Evolutionary conservation across 1,140 invertebrate species (phyloP), one percentile per base, ranked within the genome.

Genomic region (Macrosteles quadrilineatus): DNA sequence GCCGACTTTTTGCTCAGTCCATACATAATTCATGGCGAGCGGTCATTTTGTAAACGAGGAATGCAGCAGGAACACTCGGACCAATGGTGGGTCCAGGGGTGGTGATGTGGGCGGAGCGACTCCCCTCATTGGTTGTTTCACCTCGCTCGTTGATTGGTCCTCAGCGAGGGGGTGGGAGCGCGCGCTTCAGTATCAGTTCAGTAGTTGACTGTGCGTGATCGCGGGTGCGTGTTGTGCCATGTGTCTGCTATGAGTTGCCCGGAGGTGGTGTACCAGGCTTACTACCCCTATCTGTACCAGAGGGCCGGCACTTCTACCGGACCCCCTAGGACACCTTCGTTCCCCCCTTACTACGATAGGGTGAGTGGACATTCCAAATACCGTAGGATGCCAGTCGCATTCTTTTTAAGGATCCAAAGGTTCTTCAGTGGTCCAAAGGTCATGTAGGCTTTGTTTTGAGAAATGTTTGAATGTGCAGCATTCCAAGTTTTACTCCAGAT

Each of bases 201-300:
- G 29, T 64, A 64, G 59, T 40, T 27, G 63, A 21, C 29, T n/a
- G 62, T 36, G 36, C n/a, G 14, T 14, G 32, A n/a, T 23, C 19
- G 63, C 19, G 32, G 45, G 63, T 66, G 63, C 32, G 63, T 23
- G 32, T 14, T 45, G 36, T 66, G 40, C 36, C 63, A 66, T 66
- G 63, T 66, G 63, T 12, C 27, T 66, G 63, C 63, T 66, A 86
- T 86, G 85, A 85, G 84, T 81, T 85, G 85, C 78, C 83, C 84
- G 78, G 84, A 85, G 80, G 85, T 86, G 79, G 84, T 86, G 80
- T 86, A 86, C 82, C 85, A 85, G 79, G 82, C 83, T 67, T 86
- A 86, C 78, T 85, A 85, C 78, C 84, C 84, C 76, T 86, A 85
- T 77, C 80, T 86, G 68, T 85, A 85, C 76, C 83, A 85, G 78